These are phyloP conservation scores for Hirundo rustica DNA, from an alignment of 2,797 vertebrate species.

Conservation along the genomic window DNA sequence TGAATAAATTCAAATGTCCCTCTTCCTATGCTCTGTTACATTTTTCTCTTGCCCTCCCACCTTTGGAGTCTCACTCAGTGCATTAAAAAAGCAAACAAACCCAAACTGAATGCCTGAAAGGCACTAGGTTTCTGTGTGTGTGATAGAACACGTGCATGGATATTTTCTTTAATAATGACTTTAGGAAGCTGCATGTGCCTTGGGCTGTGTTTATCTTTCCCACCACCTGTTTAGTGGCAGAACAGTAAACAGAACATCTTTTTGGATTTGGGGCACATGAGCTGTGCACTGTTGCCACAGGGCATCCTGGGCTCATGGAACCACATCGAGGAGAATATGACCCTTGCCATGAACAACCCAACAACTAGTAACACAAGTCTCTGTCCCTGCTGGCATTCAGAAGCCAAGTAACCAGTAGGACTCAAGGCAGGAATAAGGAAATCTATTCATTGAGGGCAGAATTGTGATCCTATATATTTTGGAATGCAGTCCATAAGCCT, in stretches of 20 bases:
- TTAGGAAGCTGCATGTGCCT: neutral
- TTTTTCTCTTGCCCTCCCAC: neutral
- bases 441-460: neutral
- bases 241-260: too few species aligned
- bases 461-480: neutral
- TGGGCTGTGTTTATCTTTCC: neutral
- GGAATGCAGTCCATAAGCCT: neutral
- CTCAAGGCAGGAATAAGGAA: neutral
- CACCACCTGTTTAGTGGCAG: neutral
- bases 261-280: neutral
- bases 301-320: neutral
- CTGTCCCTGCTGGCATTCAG: neutral
- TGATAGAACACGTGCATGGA: neutral
- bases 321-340: accelerated
- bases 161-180: neutral
- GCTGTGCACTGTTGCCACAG: neutral
- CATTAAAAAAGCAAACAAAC: neutral
- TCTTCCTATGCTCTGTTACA: neutral
- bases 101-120: neutral
- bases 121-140: neutral
- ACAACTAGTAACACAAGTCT: neutral
- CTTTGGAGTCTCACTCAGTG: neutral
- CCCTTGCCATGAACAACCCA: neutral
- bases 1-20: neutral
- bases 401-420: neutral